Evolutionary conservation across 2,888 invertebrate genomes (phyloP), one percentile per base, ranked within the genome.

Genomic region (Tetropium fuscum): DNA sequence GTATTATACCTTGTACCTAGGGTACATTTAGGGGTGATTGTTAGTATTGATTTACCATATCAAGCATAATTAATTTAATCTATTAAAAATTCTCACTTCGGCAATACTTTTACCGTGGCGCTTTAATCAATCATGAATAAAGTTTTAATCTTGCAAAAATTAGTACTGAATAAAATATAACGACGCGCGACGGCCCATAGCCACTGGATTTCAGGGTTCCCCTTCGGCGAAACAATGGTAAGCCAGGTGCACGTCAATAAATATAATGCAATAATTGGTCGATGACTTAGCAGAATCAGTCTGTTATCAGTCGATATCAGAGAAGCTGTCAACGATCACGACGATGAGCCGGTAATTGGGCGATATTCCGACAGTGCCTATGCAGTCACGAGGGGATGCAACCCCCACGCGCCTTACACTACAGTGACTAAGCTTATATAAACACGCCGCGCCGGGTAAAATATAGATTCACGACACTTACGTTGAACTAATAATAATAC

Each of bases 211-310:
- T 38, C 11, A 16, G 11, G 43, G 34, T 57, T 43, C 53, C 63
- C 60, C 45, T 45, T 49, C n/a, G 34, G 49, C 36, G 63, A 58
- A 60, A 60, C 63, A 57, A 63, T 57, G 51, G 51, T 62, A 63
- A 69, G 62, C 70, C 72, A 72, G 71, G 72, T 73, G 72, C 66
- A 66, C 65, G 66, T 66, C 71, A 64, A 63, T 63, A 69, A 71
- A 67, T 64, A 66, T 68, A 72, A 73, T 68, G 66, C 64, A 69
- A 69, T 78, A 79, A 79, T 79, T 79, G 78, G 75, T 76, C 76
- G 68, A 78, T 79, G 79, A 79, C 79, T 79, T 77, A 70, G 77
- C 78, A 72, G 73, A 78, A 78, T 78, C 76, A 69, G 60, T 68
- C 69, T 63, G 68, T 76, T 76, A 77, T 77, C 77, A 73, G 69